Conservation (phyloP, 2,113 vertebrate genomes). For the Myiagra hebetior region DNA sequence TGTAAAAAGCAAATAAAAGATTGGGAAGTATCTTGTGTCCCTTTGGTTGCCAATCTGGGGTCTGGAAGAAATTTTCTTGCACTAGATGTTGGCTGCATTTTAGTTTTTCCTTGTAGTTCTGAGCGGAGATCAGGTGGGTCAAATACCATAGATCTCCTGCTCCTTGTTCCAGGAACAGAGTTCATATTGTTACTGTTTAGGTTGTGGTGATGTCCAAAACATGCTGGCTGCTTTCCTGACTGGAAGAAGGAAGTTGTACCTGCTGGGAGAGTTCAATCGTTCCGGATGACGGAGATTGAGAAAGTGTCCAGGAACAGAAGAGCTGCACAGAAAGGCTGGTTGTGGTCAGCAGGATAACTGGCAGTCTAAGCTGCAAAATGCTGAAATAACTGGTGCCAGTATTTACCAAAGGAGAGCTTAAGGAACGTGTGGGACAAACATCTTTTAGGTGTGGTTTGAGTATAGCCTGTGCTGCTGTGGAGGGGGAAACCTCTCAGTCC, state of each 20-base stretch:
- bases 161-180: slow-evolving; percentile 12
- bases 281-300: background rate
- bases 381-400: background rate
- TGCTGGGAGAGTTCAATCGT: background rate
- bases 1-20: slow-evolving; percentile 22
- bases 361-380: background rate
- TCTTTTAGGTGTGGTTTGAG: background rate
- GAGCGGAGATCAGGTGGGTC: background rate
- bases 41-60: background rate
- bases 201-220: background rate
- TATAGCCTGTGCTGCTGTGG: background rate
- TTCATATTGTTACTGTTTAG: background rate
- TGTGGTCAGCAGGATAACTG: background rate
- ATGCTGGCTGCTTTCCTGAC: background rate
- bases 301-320: background rate
- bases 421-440: background rate
- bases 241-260: background rate
- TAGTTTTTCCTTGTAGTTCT: slow-evolving; percentile 10
- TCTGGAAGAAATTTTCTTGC: slow-evolving; percentile 53
- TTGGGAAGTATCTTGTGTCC: slow-evolving; percentile 5
- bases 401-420: background rate
- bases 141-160: background rate
- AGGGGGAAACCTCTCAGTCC: background rate
- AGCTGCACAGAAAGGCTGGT: background rate
- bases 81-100: background rate